Evolutionary conservation across 2,797 vertebrate genomes (phyloP).

Genomic region (Falco concolor): DNA sequence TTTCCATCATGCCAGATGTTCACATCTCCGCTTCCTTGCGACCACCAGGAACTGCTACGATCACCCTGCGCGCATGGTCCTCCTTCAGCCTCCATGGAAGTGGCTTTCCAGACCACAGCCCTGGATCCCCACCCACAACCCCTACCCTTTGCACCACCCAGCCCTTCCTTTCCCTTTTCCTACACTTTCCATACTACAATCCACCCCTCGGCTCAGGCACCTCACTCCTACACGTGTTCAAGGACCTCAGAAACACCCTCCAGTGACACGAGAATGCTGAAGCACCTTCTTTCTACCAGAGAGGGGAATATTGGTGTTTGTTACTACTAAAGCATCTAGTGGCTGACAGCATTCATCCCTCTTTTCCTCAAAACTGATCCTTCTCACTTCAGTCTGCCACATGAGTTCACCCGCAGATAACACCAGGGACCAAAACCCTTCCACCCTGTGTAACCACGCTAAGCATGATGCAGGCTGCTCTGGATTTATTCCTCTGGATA

Average conservation of each 20-base stretch:
- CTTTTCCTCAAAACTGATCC: not conserved
- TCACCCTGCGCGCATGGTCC: not conserved
- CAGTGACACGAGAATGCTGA: accelerated
- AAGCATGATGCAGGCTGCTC: not conserved
- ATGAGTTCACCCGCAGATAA: not conserved
- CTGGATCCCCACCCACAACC: not conserved
- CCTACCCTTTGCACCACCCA: not conserved
- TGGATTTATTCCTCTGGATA: not conserved
- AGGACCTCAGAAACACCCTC: not conserved
- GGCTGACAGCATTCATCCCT: not conserved
- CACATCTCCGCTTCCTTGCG: not conserved
- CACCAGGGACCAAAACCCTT: not conserved
- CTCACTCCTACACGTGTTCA: accelerated
- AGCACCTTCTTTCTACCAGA: not conserved
- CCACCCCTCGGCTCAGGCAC: not conserved
- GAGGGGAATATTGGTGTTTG: not conserved
- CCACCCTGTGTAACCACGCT: accelerated
- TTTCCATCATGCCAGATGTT: not conserved
- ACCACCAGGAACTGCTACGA: not conserved
- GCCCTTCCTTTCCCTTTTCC: not conserved
- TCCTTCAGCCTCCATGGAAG: not conserved
- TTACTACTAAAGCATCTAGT: not conserved
- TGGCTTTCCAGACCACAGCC: not conserved
- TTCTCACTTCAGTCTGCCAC: not conserved
- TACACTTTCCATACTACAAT: accelerated